A percentile compares a stretch with the other conserved stretches of the same genome.
phyloP scores from a whole-genome alignment of 2,113 vertebrate genomes.

The Pogonocichla stellata region DNA sequence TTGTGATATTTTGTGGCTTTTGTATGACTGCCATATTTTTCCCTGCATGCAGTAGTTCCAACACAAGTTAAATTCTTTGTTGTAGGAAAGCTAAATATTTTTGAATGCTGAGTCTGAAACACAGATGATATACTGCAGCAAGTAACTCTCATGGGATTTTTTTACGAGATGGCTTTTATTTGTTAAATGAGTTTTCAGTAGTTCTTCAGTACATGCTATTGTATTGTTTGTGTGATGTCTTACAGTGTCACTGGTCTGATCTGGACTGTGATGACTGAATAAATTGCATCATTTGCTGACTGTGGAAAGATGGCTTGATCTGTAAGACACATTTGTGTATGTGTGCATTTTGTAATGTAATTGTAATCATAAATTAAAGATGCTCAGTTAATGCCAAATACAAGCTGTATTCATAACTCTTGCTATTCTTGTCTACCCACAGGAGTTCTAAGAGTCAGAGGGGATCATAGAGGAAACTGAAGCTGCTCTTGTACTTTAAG shows the following conservation, averaged over 20 bases:
- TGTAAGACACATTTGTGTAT: neutral
- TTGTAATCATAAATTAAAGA: neutral
- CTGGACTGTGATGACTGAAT: slow-evolving; percentile 40
- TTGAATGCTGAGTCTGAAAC: slow-evolving; percentile 3
- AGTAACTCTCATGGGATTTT: neutral
- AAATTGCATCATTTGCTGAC: slow-evolving; percentile 28
- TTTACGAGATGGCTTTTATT: slow-evolving; percentile 28
- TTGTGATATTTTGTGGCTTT: neutral
- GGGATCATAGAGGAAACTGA: neutral
- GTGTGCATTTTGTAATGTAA: neutral
- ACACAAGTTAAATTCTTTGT: slow-evolving; percentile 1
- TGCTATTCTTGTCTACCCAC: neutral
- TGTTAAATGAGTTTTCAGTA: slow-evolving; percentile 43
- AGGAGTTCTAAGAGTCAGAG: neutral
- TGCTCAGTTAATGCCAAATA: neutral
- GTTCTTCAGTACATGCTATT: slow-evolving; percentile 29
- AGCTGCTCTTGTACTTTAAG: slow-evolving; percentile 4
- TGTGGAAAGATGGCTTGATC: slow-evolving; percentile 38
- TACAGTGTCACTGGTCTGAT: slow-evolving; percentile 33
- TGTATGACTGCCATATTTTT: neutral
- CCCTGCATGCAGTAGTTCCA: neutral
- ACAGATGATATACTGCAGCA: neutral
- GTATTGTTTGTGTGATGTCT: slow-evolving; percentile 18
- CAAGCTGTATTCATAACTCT: neutral
- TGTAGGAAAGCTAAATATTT: slow-evolving; percentile 22